Conservation (phyloP, 2,113 vertebrate genomes). For the Hemiprocne comata region DNA sequence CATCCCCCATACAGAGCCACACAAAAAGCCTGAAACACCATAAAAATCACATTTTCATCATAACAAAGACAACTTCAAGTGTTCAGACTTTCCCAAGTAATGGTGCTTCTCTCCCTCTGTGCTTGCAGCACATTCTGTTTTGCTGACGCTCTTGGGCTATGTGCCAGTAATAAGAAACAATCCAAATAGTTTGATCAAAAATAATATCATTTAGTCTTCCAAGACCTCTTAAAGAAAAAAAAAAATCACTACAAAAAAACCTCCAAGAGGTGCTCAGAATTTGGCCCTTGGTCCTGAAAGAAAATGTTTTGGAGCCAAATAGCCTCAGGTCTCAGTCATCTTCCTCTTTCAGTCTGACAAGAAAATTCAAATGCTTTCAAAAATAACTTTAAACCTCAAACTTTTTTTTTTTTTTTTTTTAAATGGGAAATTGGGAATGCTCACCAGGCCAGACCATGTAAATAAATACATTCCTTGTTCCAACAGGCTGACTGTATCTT, state of each 20-base stretch:
- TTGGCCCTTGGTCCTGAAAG: neutral
- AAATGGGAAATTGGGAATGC: conserved; percentile 43
- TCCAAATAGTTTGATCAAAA: conserved; percentile 27
- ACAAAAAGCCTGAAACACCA: neutral
- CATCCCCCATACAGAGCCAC: neutral
- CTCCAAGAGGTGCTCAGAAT: neutral
- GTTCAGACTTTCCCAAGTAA: neutral
- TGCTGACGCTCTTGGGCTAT: conserved; percentile 20
- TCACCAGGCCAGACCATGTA: conserved; percentile 54
- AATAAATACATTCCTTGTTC: conserved; percentile 70
- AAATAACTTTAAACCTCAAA: conserved; percentile 51
- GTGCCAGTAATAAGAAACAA: conserved; percentile 57
- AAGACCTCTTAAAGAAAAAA: neutral
- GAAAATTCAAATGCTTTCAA: conserved; percentile 28
- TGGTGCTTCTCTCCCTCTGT: neutral
- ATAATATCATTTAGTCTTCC: conserved; percentile 25
- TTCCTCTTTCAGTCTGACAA: conserved; percentile 8
- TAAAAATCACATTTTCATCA: neutral
- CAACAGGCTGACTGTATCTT: conserved; percentile 49
- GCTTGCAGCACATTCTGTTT: conserved; percentile 13
- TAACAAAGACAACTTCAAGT: neutral
- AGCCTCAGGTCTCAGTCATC: neutral
- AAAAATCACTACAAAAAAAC: too few relatives aligned
- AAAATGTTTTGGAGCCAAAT: neutral
- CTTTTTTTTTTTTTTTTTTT: neutral